These are phyloP conservation scores for Varanus salvator DNA, from an alignment of 2,113 vertebrate species.

Conservation along the genomic window DNA sequence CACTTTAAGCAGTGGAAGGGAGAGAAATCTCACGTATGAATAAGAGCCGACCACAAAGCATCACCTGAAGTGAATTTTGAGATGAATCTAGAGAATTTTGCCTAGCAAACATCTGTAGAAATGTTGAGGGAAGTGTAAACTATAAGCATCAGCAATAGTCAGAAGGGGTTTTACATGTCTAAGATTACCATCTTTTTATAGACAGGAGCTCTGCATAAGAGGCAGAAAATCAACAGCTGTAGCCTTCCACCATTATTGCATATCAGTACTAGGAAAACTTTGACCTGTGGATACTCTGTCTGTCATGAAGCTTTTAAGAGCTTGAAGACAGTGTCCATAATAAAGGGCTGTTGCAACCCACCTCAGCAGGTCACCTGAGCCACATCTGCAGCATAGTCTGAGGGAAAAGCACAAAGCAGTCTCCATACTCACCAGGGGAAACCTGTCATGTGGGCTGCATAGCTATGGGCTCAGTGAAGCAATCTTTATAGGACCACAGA, in stretches of 20 bases:
- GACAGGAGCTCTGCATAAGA: background rate
- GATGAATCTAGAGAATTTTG: background rate
- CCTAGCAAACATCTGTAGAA: background rate
- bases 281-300: background rate
- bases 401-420: background rate
- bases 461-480: background rate
- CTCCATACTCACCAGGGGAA: background rate
- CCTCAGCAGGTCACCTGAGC: background rate
- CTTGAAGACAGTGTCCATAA: background rate
- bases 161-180: background rate
- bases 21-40: background rate
- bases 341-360: background rate
- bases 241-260: background rate
- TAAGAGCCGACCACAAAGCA: background rate
- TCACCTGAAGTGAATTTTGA: background rate
- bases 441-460: background rate
- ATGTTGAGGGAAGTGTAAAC: too few relatives aligned
- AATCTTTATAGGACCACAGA: background rate
- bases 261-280: background rate
- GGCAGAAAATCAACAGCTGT: background rate
- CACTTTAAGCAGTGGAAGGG: background rate
- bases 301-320: background rate
- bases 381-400: background rate
- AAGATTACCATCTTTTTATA: slow-evolving; percentile 1
- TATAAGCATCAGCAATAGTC: background rate